Evolutionary conservation across 2,888 invertebrate genomes (phyloP), one percentile per base, ranked within the genome.

Genomic region (Cyclophora punctaria): DNA sequence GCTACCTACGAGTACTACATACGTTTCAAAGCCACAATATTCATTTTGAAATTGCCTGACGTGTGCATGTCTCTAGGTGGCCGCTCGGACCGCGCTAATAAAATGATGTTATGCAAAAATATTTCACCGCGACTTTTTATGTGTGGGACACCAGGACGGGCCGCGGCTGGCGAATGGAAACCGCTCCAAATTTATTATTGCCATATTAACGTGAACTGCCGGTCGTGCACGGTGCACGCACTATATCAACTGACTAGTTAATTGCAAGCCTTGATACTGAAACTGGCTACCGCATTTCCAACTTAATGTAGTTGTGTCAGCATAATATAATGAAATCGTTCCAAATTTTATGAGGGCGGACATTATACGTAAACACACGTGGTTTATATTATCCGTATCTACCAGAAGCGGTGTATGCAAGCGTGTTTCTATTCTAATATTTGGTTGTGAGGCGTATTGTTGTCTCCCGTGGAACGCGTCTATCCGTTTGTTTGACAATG

Each of bases 111-210:
- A 67, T 67, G 67, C 56, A 65, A 73, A 20, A 73, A 80, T 75
- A 76, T 75, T 73, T 75, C 65, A 75, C 73, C 59, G 62, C 74
- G 71, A 69, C 61, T 80, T 81, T 74, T 81, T 78, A 78, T 71
- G 66, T 61, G 55, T 49, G 60, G 62, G 63, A 20, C 62, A 62
- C 61, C 67, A 58, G 77, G 72, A 69, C 74, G 37, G 68, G 69
- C 60, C 63, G 54, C 62, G 60, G 65, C 68, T 53, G 33, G 50
- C 63, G 66, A 71, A 75, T 76, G 79, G 69, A 73, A 77, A 79
- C 79, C 78, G 69, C 76, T 71, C 63, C 62, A 78, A 85, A 85
- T 84, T 83, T 83, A 85, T 83, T 83, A 83, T 86, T 81, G 80
- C 75, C 76, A 78, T 83, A 84, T 84, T 81, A 85, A 79, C 82